Percentiles rank a stretch among this genome's conserved stretches.
phyloP scores from a whole-genome alignment of 2,797 vertebrate genomes.

The Anableps anableps region DNA sequence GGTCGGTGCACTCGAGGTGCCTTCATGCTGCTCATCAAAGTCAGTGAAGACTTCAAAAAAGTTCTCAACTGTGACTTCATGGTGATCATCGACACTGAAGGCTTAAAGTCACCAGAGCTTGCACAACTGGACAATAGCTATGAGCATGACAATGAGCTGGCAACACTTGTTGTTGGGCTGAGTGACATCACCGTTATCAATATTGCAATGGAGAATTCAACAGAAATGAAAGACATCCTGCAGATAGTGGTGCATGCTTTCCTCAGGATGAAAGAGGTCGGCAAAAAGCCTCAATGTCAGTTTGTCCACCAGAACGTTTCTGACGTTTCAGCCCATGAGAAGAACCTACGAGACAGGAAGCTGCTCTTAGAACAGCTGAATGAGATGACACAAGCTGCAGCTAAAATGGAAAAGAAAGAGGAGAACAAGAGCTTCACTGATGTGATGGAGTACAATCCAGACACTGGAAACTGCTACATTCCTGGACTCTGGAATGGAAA shows the following conservation, averaged over 20 bases:
- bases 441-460: slow-evolving; percentile 73
- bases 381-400: slow-evolving; percentile 73
- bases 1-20: slow-evolving; percentile 80
- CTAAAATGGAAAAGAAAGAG: slow-evolving; percentile 74
- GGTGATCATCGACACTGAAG: slow-evolving; percentile 80
- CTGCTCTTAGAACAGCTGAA: slow-evolving; percentile 71
- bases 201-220: slow-evolving; percentile 77
- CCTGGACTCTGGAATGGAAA: slow-evolving; percentile 85
- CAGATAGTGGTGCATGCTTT: slow-evolving; percentile 79
- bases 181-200: slow-evolving; percentile 80
- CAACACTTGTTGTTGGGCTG: slow-evolving; percentile 78
- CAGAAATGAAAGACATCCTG: slow-evolving; percentile 79
- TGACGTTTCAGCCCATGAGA: slow-evolving; percentile 75
- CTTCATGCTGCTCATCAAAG: slow-evolving; percentile 76
- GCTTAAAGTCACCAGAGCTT: slow-evolving; percentile 75
- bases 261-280: slow-evolving; percentile 76
- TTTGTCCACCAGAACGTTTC: slow-evolving; percentile 81
- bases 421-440: slow-evolving; percentile 68
- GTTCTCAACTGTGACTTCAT: slow-evolving; percentile 76
- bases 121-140: slow-evolving; percentile 72
- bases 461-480: slow-evolving; percentile 82
- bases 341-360: slow-evolving; percentile 73
- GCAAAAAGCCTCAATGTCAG: slow-evolving; percentile 72
- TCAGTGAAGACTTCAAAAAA: slow-evolving; percentile 70
- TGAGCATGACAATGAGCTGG: slow-evolving; percentile 79